phyloP scores from a whole-genome alignment of 2,888 invertebrate species.

The Toxonevra muliebris region DNA sequence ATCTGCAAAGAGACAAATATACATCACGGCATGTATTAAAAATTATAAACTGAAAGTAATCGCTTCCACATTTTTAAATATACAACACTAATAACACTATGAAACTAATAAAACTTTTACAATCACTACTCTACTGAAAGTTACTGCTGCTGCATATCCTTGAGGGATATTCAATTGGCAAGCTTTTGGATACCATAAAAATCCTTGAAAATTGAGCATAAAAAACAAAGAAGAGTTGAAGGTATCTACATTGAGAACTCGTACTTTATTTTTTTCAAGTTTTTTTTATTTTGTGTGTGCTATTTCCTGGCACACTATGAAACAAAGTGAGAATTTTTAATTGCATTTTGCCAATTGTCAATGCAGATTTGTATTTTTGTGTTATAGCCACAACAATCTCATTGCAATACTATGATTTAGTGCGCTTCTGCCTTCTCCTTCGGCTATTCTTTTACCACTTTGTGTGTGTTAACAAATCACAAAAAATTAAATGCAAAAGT shows the following conservation, averaged over 20 bases:
- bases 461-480: too few species aligned
- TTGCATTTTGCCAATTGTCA: conserved; percentile 57
- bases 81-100: background rate
- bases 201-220: background rate
- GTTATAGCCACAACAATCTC: conserved; percentile 45
- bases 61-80: background rate
- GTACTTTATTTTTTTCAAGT: background rate
- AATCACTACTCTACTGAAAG: conserved; percentile 3
- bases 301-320: background rate
- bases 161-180: conserved; percentile 21
- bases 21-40: too few species aligned
- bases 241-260: too few species aligned
- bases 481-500: background rate
- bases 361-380: conserved; percentile 47
- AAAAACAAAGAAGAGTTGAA: too few species aligned
- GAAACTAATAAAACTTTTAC: background rate
- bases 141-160: conserved; percentile 2
- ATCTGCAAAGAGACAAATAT: too few species aligned
- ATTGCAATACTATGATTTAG: conserved; percentile 16
- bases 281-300: background rate
- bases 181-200: background rate
- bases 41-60: background rate
- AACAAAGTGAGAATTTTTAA: conserved; percentile 54
- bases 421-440: background rate
- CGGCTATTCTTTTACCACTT: too few species aligned